Base-by-base conservation (phyloP, 2,888 invertebrate species). In the Apomyelois bistriatella region DNA sequence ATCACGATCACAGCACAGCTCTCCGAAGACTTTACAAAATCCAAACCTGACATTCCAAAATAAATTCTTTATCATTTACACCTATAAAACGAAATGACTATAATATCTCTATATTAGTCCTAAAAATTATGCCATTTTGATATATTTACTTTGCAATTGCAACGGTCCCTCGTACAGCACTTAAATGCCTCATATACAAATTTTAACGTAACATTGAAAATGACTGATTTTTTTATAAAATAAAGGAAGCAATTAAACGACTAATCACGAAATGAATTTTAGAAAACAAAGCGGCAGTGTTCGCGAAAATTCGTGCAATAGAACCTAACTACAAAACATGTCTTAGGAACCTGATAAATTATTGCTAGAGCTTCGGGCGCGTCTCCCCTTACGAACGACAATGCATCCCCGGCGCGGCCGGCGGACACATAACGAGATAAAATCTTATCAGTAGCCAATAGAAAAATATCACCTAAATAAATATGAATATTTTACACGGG, bases 391-490 rank as follows among this genome's bases (percentile, higher is more conserved):
- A 71, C 74, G 66, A 72, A 74, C 78, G 76, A 82, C 79, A 76
- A 74, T 71, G 76, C 67, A 73, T 63, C 76, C 72, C 74, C 79
- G 76, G 76, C 76, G 74, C 61, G 63, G 69, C 76, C 79, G 79
- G 76, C 74, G 78, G 74, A 72, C 75, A 73, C 83, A 79, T 82
- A 83, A 84, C 85, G 84, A 84, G 82, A 82, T 84, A 80, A 84
- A 82, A 85, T 83, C 86, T 86, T 85, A 86, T 84, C 82, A 85
- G 88, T 87, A 88, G 89, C 89, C 89, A 85, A 89, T 89, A 90
- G 86, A 90, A 90, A 90, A 90, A 89, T 89, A 90, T 89, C 88
- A 89, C 89, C 85, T 87, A 89, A 90, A 89, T 86, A 89, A 88
- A 88, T 87, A 88, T 87, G 78, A 81, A 79, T 82, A 84, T 82